These are phyloP conservation scores for Kryptolebias ocellatus DNA, from an alignment of 2,797 vertebrate genomes.

Conservation along the genomic window DNA sequence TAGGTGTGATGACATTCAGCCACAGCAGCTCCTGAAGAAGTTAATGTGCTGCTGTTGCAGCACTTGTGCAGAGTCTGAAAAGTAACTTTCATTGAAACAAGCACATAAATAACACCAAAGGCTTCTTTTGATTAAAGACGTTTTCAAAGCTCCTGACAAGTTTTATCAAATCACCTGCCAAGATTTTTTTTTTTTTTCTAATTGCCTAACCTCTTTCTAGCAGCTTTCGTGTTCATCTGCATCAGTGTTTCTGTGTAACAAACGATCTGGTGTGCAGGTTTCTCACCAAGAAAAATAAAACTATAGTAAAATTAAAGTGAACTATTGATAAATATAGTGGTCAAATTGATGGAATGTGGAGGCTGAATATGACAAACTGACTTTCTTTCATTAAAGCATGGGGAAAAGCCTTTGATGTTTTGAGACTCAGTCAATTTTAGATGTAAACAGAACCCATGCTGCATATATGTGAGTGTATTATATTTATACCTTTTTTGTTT, in stretches of 20 bases:
- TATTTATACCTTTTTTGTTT: neutral
- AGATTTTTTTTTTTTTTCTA: neutral
- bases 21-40: neutral
- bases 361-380: constrained; percentile 40
- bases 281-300: neutral
- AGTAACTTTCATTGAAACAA: neutral
- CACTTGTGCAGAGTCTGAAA: neutral
- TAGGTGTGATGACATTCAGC: neutral
- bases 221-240: neutral
- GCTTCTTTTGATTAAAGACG: neutral
- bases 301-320: neutral
- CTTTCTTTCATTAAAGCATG: constrained; percentile 38
- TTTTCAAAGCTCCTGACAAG: too few relatives aligned
- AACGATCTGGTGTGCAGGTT: neutral
- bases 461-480: neutral
- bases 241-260: neutral
- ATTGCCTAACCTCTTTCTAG: neutral
- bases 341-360: constrained; percentile 26
- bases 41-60: neutral
- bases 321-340: constrained; percentile 11
- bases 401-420: constrained; percentile 47
- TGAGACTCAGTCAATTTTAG: constrained; percentile 37
- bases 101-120: neutral
- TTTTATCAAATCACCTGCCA: neutral
- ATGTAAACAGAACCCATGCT: constrained; percentile 35